phyloP scores from a whole-genome alignment of 2,888 invertebrate species.

The Pammene aurita region DNA sequence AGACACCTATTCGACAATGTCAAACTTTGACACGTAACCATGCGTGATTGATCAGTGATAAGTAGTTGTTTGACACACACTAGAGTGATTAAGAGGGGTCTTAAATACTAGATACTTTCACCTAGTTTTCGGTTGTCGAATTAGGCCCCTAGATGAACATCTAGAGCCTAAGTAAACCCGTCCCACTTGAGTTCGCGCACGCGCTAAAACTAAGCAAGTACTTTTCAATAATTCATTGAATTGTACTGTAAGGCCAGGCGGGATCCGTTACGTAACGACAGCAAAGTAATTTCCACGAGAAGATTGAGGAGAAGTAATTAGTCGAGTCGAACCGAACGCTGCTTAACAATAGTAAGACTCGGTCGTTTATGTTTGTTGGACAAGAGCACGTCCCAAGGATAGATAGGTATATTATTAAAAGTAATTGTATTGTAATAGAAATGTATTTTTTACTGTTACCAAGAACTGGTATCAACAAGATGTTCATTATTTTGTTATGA shows the following conservation, averaged over 20 bases:
- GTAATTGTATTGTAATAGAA: too few relatives aligned
- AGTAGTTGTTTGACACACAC: too few relatives aligned
- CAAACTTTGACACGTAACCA: too few relatives aligned
- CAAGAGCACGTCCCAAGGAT: neutral
- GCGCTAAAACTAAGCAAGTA: conserved; percentile 30
- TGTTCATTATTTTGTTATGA: too few relatives aligned
- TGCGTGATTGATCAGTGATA: too few relatives aligned
- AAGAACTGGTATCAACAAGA: too few relatives aligned
- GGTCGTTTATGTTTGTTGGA: neutral
- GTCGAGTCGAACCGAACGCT: neutral
- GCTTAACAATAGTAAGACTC: neutral
- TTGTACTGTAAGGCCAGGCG: conserved; percentile 52
- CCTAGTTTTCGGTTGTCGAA: neutral
- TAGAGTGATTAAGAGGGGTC: too few relatives aligned
- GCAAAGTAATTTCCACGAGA: conserved; percentile 29
- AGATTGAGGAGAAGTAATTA: conserved; percentile 4
- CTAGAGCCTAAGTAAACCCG: conserved; percentile 6
- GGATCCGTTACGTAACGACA: conserved; percentile 50
- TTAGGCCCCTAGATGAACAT: conserved; percentile 18
- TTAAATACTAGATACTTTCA: too few relatives aligned
- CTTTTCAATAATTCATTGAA: conserved; percentile 48
- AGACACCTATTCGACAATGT: too few relatives aligned
- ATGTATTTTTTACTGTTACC: too few relatives aligned
- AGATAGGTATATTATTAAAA: too few relatives aligned
- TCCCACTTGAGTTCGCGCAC: conserved; percentile 36